These are phyloP conservation scores for Notospermus geniculatus DNA, from an alignment of 1,140 invertebrate genomes.

Conservation along the genomic window DNA sequence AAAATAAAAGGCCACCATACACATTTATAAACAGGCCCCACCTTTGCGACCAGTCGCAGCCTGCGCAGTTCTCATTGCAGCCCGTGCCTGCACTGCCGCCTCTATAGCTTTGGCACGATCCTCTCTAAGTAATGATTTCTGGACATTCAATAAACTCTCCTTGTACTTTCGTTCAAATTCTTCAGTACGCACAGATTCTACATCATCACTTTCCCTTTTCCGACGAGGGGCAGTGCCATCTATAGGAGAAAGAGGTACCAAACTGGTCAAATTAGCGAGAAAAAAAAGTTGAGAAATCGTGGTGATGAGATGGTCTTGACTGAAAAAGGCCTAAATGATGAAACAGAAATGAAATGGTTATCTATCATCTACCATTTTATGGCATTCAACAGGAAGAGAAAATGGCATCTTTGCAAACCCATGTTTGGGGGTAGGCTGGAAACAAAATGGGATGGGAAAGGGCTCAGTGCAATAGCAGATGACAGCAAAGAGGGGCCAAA, in stretches of 20 bases:
- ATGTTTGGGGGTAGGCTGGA: too few species aligned
- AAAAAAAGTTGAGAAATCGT: background rate
- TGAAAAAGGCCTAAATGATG: background rate
- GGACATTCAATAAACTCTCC: background rate
- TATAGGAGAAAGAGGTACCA: background rate
- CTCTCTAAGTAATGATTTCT: conserved; percentile 1
- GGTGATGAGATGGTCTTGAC: background rate
- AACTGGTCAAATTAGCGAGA: background rate
- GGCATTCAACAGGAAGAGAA: too few species aligned
- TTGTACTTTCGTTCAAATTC: conserved; percentile 9
- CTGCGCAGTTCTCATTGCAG: background rate
- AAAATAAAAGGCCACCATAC: too few species aligned
- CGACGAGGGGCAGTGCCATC: conserved; percentile 1
- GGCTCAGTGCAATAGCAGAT: too few species aligned
- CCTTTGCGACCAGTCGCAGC: background rate
- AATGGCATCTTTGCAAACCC: too few species aligned
- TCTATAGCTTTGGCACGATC: background rate
- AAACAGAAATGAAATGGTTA: background rate
- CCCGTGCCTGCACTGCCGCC: background rate
- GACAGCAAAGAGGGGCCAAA: too few species aligned
- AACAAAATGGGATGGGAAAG: too few species aligned
- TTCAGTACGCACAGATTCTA: conserved; percentile 8
- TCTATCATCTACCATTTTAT: too few species aligned
- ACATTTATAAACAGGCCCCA: background rate
- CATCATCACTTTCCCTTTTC: conserved; percentile 7